Percentiles rank a stretch among this genome's conserved stretches.
Evolutionary conservation across 2,113 vertebrate genomes (phyloP).

Genomic region (cattle (Bos taurus)): ARS-UCD2.0 NC_037334.1:97299501-97300000

Average conservation of each 20-base stretch:
- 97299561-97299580: neutral
- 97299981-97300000: neutral
- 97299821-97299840: neutral
- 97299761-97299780: neutral
- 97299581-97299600: neutral
- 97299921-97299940: neutral
- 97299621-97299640: neutral
- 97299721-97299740: neutral
- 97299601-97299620: neutral
- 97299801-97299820: neutral
- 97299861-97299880: neutral
- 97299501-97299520: neutral
- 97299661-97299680: neutral
- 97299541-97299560: neutral
- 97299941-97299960: neutral
- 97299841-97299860: neutral
- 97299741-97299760: neutral
- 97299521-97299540: neutral
- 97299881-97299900: neutral
- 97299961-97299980: neutral
- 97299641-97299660: neutral
- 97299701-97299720: neutral
- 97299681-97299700: neutral
- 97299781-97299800: neutral
- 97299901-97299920: neutral